These are phyloP conservation scores for Eudasyphora cyanicolor DNA, from an alignment of 2,888 invertebrate species.

Conservation along the genomic window DNA sequence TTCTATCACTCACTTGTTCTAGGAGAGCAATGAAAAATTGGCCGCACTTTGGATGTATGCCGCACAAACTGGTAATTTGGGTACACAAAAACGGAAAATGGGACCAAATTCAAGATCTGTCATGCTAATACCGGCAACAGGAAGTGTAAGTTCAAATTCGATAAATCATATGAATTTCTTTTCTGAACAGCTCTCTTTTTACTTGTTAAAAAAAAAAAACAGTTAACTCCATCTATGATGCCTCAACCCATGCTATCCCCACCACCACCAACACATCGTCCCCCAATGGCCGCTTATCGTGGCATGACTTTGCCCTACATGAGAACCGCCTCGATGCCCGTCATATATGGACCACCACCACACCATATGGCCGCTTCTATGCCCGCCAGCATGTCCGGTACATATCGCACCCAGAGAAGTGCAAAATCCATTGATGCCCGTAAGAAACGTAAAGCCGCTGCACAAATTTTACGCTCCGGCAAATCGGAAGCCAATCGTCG, in stretches of 20 bases:
- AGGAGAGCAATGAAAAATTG: conserved; percentile 75
- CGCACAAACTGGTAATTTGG: conserved; percentile 71
- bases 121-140: conserved; percentile 77
- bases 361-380: background rate
- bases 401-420: conserved; percentile 74
- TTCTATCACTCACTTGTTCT: background rate
- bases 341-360: conserved; percentile 70
- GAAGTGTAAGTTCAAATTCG: conserved; percentile 69
- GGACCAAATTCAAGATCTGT: conserved; percentile 70
- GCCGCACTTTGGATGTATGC: conserved; percentile 77
- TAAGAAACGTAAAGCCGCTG: conserved; percentile 65
- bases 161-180: too few relatives aligned
- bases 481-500: conserved; percentile 73
- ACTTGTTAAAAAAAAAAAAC: too few relatives aligned
- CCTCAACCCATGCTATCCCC: conserved; percentile 69
- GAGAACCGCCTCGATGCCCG: conserved; percentile 69
- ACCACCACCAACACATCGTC: conserved; percentile 68
- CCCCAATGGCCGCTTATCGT: conserved; percentile 70
- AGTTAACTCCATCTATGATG: conserved; percentile 35
- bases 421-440: conserved; percentile 72
- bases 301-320: conserved; percentile 75
- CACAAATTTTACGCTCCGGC: conserved; percentile 64
- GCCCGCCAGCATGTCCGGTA: conserved; percentile 69
- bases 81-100: conserved; percentile 67
- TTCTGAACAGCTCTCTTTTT: too few relatives aligned